Base-by-base conservation (phyloP, 2,888 invertebrate genomes). In the Macropis europaea region DNA sequence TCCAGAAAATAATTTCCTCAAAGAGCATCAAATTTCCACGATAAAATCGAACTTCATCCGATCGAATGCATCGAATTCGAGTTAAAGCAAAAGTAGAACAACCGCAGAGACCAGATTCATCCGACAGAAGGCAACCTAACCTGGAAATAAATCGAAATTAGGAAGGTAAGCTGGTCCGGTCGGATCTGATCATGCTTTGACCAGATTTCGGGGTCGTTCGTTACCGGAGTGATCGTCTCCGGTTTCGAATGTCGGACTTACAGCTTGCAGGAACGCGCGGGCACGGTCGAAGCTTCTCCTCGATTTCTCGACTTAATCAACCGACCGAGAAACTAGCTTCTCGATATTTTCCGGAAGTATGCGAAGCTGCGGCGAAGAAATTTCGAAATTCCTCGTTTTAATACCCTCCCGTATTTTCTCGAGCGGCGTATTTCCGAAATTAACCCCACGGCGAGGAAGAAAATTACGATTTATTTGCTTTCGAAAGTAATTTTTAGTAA, bases 351-450 rank as follows among this genome's bases (percentile, higher is more conserved):
- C 2, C 0, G 9, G 3, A 50, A 34, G 19, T 28, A 42, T 26
- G 28, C 34, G 7, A 3, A 11, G 5, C 11, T 15, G 9, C 11
- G 5, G 11, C 22, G 9, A 38, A 43, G 62, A 43, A 61, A 52
- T 62, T 61, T 30, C 43, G 28, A 30, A 52, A 66, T 45, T 34
- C n/a, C n/a, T n/a, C n/a, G 53, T 17, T 61, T 61, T 52, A 43
- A 52, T 42, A 36, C 36, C 43, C 3, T 17, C 24, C 11, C 1
- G 26, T 30, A 40, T 47, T 40, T 38, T 43, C 28, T 15, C 28
- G 6, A 17, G 48, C 30, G 7, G 19, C 30, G 34, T 32, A 34
- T 53, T 61, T 43, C 28, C 61, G 15, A 43, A 61, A 61, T 61
- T 32, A 61, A 53, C 52, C 1, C 7, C 26, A 6, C 6, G 2